Percentiles rank a stretch among this genome's conserved stretches.
Conservation (phyloP, 2,888 invertebrate species). For the Catocala sponsa region DNA sequence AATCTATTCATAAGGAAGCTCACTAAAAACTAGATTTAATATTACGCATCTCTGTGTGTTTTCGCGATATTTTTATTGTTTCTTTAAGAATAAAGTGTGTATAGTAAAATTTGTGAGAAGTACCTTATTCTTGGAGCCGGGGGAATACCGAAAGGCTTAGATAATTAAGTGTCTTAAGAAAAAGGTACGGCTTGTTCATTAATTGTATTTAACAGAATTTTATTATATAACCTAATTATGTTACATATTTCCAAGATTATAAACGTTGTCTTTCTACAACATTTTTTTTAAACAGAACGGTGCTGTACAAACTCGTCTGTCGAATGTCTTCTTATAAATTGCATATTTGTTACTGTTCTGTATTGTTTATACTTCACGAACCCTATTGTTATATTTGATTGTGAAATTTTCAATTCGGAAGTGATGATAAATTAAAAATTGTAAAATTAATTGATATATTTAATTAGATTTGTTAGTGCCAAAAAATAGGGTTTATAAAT, state of each 20-base stretch:
- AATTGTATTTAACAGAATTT: constrained; percentile 35
- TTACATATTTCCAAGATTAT: constrained; percentile 42
- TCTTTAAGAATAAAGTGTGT: constrained; percentile 25
- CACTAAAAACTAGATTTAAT: constrained; percentile 71
- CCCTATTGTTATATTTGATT: constrained; percentile 57
- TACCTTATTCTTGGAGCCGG: constrained; percentile 29
- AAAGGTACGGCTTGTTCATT: constrained; percentile 34
- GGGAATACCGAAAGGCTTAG: constrained; percentile 18
- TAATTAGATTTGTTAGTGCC: constrained; percentile 87
- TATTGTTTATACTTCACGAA: constrained; percentile 34
- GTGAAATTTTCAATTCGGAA: constrained; percentile 58
- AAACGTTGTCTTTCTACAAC: constrained; percentile 40
- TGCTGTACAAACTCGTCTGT: constrained; percentile 39
- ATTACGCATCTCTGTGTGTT: constrained; percentile 73
- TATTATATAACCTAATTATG: constrained; percentile 44
- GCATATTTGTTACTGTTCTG: constrained; percentile 27
- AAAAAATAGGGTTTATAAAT: constrained; percentile 83
- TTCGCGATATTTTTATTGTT: constrained; percentile 59
- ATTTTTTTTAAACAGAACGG: constrained; percentile 39
- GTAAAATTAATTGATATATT: constrained; percentile 68
- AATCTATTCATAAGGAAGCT: constrained; percentile 74
- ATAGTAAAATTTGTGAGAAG: constrained; percentile 25
- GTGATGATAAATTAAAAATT: constrained; percentile 63
- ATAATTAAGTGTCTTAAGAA: constrained; percentile 20
- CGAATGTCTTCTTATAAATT: constrained; percentile 19